Evolutionary conservation across 2,113 vertebrate species (phyloP).

Genomic region (Coturnix japonica): DNA sequence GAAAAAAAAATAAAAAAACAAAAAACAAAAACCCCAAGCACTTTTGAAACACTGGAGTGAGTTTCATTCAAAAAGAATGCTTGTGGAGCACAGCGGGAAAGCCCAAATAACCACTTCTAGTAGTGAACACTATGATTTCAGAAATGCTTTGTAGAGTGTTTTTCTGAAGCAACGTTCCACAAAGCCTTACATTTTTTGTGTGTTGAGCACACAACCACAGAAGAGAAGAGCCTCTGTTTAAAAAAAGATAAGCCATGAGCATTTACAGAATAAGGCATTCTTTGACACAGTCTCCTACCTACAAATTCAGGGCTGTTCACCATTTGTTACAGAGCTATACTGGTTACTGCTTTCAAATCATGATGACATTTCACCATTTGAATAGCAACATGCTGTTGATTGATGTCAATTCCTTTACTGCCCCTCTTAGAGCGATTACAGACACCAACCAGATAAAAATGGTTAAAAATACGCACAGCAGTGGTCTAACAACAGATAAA

Average conservation of each 20-base stretch:
- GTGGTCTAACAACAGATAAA: constrained; percentile 15
- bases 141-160: not conserved
- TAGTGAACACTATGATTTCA: not conserved
- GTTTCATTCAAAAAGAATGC: not conserved
- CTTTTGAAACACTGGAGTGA: not conserved
- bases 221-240: constrained; percentile 58
- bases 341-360: constrained; percentile 57
- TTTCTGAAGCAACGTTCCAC: constrained; percentile 27
- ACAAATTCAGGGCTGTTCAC: constrained; percentile 46
- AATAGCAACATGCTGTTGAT: constrained; percentile 56
- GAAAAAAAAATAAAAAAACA: not conserved
- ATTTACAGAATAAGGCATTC: constrained; percentile 51
- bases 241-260: constrained; percentile 39
- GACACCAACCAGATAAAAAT: constrained; percentile 62
- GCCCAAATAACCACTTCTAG: not conserved
- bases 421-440: constrained; percentile 56
- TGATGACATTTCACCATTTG: constrained; percentile 64
- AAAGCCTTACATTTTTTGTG: not conserved
- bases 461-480: constrained; percentile 53
- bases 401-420: constrained; percentile 59
- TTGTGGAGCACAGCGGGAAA: not conserved
- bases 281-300: constrained; percentile 58
- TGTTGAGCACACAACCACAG: constrained; percentile 58
- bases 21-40: not conserved
- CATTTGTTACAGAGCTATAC: constrained; percentile 57